These are phyloP conservation scores for Plemyria rubiginata DNA, from an alignment of 2,888 invertebrate species.

Conservation along the genomic window DNA sequence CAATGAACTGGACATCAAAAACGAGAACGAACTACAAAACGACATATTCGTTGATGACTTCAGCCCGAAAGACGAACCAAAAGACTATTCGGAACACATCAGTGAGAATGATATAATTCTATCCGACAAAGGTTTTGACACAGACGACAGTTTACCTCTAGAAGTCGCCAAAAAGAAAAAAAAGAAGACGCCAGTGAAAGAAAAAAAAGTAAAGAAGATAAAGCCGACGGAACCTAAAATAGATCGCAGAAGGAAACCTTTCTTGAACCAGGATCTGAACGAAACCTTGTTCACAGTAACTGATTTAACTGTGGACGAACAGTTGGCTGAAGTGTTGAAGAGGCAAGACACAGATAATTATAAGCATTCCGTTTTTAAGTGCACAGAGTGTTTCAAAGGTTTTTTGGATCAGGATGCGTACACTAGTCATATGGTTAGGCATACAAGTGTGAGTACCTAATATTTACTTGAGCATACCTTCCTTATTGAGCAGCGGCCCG, in stretches of 20 bases:
- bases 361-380: conserved; percentile 64
- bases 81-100: conserved; percentile 1
- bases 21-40: conserved; percentile 14
- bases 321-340: conserved; percentile 66
- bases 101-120: conserved; percentile 9
- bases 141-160: conserved; percentile 29
- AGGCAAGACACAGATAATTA: conserved; percentile 62
- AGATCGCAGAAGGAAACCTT: conserved; percentile 15
- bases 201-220: conserved; percentile 22
- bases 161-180: conserved; percentile 28
- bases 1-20: conserved; percentile 20
- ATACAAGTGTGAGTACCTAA: conserved; percentile 63
- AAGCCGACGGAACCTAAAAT: conserved; percentile 19
- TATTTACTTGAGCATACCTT: not conserved
- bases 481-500: too few species aligned
- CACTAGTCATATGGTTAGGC: conserved; percentile 64
- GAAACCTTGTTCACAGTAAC: conserved; percentile 67
- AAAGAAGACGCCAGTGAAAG: conserved; percentile 11
- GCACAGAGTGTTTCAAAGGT: conserved; percentile 64
- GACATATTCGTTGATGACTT: conserved; percentile 29
- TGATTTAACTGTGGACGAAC: conserved; percentile 66
- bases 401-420: conserved; percentile 66
- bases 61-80: conserved; percentile 20
- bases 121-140: conserved; percentile 22
- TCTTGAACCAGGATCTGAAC: conserved; percentile 42